Evolutionary conservation across 2,797 vertebrate genomes (phyloP).

Genomic region (Pteronotus mesoamericanus): DNA sequence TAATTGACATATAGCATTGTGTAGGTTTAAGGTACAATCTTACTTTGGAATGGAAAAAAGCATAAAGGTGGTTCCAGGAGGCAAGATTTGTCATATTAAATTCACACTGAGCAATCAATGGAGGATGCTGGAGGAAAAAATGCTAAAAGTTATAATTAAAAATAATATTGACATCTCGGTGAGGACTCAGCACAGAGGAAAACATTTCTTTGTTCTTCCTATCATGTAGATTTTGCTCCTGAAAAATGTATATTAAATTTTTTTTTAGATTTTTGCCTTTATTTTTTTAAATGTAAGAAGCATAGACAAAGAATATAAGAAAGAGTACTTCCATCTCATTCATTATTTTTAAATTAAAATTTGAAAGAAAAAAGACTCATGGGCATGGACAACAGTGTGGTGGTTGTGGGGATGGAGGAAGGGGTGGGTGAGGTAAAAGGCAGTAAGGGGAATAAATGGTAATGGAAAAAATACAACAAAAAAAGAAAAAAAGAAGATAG

Average conservation of each 20-base stretch:
- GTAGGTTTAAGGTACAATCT: background rate
- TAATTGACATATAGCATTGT: background rate
- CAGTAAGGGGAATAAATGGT: background rate
- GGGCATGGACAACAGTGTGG: background rate
- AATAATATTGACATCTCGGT: background rate
- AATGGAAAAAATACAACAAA: background rate
- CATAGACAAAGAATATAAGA: background rate
- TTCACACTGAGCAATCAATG: background rate
- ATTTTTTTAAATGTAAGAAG: background rate
- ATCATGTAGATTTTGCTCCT: background rate
- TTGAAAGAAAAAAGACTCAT: background rate
- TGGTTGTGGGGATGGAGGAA: background rate
- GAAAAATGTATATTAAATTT: background rate
- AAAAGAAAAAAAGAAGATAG: background rate
- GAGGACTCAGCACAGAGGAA: background rate
- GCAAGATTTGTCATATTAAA: background rate
- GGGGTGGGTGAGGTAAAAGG: too few species aligned
- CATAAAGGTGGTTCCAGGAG: background rate
- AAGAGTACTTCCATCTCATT: background rate
- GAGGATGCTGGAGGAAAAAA: background rate
- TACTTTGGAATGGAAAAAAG: background rate
- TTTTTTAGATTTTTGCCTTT: conserved; percentile 31
- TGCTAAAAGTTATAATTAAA: conserved; percentile 34
- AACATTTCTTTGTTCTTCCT: conserved; percentile 39
- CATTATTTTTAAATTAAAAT: background rate